A percentile compares a stretch with the other conserved stretches of the same genome.
Evolutionary conservation across 2,797 vertebrate species (phyloP).

Genomic region (Falco berigora): DNA sequence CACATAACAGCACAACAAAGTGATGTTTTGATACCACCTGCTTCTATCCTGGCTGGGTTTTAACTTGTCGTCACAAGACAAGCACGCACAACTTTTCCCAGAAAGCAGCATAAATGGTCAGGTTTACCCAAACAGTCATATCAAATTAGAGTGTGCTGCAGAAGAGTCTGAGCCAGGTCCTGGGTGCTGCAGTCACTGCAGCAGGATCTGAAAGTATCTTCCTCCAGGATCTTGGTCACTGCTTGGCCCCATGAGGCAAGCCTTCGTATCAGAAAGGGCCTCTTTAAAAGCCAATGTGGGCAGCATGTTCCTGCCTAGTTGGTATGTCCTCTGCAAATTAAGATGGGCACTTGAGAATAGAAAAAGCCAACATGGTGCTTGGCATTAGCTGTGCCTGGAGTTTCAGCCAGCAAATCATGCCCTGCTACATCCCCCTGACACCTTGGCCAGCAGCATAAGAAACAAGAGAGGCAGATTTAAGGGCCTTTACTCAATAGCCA

Average conservation of each 20-base stretch:
- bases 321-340: constrained; percentile 13
- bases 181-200: neutral
- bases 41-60: neutral
- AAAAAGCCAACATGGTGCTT: constrained; percentile 29
- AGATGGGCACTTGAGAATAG: neutral
- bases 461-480: constrained; percentile 62
- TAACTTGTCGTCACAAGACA: neutral
- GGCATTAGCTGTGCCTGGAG: neutral
- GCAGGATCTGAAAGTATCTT: neutral
- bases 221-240: neutral
- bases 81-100: neutral
- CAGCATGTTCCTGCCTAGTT: neutral
- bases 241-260: neutral
- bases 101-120: neutral
- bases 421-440: constrained; percentile 27
- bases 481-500: constrained; percentile 57
- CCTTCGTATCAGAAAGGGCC: neutral
- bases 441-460: constrained; percentile 29
- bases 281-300: neutral
- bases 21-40: neutral
- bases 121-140: neutral
- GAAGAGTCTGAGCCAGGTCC: neutral
- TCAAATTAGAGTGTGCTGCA: neutral
- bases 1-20: accelerated
- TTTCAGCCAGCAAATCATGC: constrained; percentile 40